Evolutionary conservation across 2,113 vertebrate genomes (phyloP).

Genomic region (Nestor notabilis): DNA sequence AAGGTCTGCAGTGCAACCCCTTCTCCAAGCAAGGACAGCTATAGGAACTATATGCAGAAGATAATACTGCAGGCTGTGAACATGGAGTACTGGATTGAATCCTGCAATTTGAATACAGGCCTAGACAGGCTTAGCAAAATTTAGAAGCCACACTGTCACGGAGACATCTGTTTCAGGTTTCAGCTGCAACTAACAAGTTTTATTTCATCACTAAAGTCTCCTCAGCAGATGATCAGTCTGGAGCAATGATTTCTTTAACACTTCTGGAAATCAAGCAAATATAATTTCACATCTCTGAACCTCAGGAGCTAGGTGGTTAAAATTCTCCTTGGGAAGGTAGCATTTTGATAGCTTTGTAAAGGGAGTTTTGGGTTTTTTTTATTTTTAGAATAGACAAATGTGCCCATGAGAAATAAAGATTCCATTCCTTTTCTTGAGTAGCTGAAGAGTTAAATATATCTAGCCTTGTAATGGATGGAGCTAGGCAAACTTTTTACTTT

Average conservation of each 20-base stretch:
- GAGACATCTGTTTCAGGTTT: neutral
- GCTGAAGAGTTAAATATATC: neutral
- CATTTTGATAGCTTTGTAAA: neutral
- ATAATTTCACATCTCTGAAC: neutral
- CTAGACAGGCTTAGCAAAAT: neutral
- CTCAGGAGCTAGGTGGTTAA: neutral
- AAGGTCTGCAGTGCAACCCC: neutral
- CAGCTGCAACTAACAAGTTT: neutral
- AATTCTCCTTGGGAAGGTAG: neutral
- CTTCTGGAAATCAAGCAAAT: neutral
- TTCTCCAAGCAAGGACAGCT: neutral
- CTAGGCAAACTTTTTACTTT: neutral
- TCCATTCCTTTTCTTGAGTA: neutral
- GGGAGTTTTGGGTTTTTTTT: neutral
- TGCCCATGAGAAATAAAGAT: neutral
- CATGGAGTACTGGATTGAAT: neutral
- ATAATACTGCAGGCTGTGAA: neutral
- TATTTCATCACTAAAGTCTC: neutral
- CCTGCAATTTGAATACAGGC: neutral
- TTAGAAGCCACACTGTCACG: neutral
- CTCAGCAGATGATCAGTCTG: neutral
- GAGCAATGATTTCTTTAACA: neutral
- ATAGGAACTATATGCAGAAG: neutral
- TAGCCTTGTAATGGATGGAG: neutral
- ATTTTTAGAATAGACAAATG: neutral